Percentiles rank a stretch among this genome's conserved stretches.
Evolutionary conservation across 2,797 vertebrate genomes (phyloP).

Genomic region (Pelobates cultripes): DNA sequence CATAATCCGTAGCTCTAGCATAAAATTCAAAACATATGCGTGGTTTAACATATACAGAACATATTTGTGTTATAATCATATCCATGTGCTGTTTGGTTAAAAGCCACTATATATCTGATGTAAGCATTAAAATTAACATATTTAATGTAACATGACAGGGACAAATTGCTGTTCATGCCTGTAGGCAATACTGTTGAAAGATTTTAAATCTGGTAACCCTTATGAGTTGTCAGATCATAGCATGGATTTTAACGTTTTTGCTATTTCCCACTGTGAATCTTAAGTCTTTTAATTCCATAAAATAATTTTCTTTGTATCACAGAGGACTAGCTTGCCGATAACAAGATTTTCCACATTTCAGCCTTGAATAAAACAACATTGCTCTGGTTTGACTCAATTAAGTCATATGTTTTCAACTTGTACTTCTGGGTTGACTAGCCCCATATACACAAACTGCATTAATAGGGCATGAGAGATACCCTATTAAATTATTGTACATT

Average conservation of each 20-base stretch:
- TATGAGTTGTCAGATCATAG: neutral
- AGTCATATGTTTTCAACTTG: no score
- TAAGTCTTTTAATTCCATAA: neutral
- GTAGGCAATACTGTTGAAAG: neutral
- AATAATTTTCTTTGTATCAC: neutral
- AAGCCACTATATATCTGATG: neutral
- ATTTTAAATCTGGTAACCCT: neutral
- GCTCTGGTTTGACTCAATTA: neutral
- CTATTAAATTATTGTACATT: no score
- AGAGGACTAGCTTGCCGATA: neutral
- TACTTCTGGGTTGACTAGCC: no score
- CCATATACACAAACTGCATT: no score
- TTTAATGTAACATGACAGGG: slow-evolving; percentile 2
- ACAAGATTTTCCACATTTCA: neutral
- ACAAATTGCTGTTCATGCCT: slow-evolving; percentile 5
- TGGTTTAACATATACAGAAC: neutral
- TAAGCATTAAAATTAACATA: neutral
- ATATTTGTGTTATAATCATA: neutral
- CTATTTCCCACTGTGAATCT: neutral
- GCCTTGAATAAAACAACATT: neutral
- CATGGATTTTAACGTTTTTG: neutral
- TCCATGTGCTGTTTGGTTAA: neutral
- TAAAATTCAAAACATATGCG: neutral
- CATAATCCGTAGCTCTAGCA: neutral
- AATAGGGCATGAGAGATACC: no score